Conservation (phyloP, 2,113 vertebrate genomes). For the Andinoacara biseriatus region DNA sequence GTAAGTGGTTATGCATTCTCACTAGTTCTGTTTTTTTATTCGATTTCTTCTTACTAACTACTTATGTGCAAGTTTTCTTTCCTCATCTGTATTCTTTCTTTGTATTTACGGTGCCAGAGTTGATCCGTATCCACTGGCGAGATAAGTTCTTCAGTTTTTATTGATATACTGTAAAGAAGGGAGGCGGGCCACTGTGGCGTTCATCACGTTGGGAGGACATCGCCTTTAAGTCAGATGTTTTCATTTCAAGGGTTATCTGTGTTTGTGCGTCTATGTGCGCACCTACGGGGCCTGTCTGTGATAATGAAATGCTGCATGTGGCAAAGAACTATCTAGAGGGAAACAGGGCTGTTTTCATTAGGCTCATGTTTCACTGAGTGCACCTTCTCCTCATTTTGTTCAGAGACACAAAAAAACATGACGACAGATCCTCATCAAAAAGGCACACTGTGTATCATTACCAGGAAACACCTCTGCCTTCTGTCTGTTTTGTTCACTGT, state of each 20-base stretch:
- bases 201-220: neutral
- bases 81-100: neutral
- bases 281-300: conserved; percentile 45
- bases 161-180: neutral
- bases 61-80: neutral
- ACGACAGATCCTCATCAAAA: conserved; percentile 54
- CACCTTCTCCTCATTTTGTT: conserved; percentile 44
- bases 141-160: neutral
- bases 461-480: conserved; percentile 52
- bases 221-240: conserved; percentile 45
- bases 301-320: conserved; percentile 62
- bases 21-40: neutral
- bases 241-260: conserved; percentile 43
- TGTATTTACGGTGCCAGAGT: neutral
- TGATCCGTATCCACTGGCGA: neutral
- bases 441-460: conserved; percentile 49
- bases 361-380: conserved; percentile 50
- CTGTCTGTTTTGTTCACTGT: conserved; percentile 41
- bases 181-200: neutral
- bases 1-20: neutral
- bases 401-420: conserved; percentile 34
- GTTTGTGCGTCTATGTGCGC: neutral
- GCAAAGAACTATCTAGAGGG: conserved; percentile 39
- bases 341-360: conserved; percentile 58
- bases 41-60: neutral